Evolutionary conservation across 2,888 invertebrate genomes (phyloP).

Genomic region (Lasioglossum morio): DNA sequence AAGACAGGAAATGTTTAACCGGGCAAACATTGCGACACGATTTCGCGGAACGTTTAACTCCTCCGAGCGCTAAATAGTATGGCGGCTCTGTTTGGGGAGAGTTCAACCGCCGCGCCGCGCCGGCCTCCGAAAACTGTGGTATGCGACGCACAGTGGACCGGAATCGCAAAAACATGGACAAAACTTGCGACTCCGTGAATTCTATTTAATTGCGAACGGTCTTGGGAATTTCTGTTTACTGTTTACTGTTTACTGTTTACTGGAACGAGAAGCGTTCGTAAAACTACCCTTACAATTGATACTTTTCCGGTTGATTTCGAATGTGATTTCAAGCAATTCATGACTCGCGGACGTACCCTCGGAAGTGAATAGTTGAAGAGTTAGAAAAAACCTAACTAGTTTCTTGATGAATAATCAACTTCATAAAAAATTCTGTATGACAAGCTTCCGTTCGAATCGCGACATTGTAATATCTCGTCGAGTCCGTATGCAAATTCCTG

Average conservation of each 20-base stretch:
- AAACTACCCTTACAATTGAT: too few species aligned
- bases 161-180: not conserved
- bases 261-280: not conserved
- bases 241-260: too few species aligned
- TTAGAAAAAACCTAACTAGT: too few species aligned
- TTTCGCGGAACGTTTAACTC: conserved; percentile 10
- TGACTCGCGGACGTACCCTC: too few species aligned
- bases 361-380: too few species aligned
- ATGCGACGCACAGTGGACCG: not conserved
- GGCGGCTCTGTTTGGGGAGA: not conserved
- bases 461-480: not conserved
- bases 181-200: not conserved
- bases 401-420: not conserved
- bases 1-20: not conserved
- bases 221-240: not conserved
- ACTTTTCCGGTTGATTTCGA: too few species aligned
- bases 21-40: not conserved
- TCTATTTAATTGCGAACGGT: not conserved
- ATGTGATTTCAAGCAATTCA: too few species aligned
- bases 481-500: not conserved
- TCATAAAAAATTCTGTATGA: not conserved
- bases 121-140: not conserved
- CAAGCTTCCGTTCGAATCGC: not conserved
- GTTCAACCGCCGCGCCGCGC: not conserved
- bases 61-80: not conserved